Conservation (phyloP, 2,888 invertebrate species). For the Tenthredo mesomela region DNA sequence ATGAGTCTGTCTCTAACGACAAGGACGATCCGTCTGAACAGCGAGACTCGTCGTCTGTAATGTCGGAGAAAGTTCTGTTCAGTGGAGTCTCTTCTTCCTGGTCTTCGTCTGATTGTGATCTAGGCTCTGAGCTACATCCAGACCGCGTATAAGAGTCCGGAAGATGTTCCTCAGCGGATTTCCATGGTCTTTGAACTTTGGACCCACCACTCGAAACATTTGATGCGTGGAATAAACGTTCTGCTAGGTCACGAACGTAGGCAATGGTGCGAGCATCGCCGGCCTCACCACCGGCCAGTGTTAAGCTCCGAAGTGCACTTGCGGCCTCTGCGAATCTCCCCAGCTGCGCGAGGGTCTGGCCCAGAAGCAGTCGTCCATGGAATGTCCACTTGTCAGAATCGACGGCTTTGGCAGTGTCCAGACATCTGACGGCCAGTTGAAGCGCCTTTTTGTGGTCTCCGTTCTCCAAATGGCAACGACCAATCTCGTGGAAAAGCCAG, state of each 20-base stretch:
- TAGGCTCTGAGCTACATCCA: background rate
- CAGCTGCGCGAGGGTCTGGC: constrained; percentile 66
- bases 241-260: constrained; percentile 67
- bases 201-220: background rate
- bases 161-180: background rate
- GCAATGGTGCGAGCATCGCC: constrained; percentile 60
- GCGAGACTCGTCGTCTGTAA: background rate
- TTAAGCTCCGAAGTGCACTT: constrained; percentile 60
- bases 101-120: background rate
- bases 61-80: background rate
- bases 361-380: constrained; percentile 66
- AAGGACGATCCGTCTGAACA: background rate
- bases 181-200: background rate
- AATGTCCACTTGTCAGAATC: constrained; percentile 69
- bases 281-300: constrained; percentile 58
- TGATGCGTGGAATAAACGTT: constrained; percentile 57
- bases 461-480: constrained; percentile 69
- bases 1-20: background rate
- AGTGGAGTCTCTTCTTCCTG: background rate
- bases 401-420: constrained; percentile 62
- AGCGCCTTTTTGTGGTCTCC: constrained; percentile 61
- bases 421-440: constrained; percentile 61
- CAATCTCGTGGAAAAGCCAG: constrained; percentile 66
- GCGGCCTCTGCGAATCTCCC: constrained; percentile 67
- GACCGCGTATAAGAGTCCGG: background rate